Conservation (phyloP, 2,888 invertebrate species). For the Cyclophora albipunctata region DNA sequence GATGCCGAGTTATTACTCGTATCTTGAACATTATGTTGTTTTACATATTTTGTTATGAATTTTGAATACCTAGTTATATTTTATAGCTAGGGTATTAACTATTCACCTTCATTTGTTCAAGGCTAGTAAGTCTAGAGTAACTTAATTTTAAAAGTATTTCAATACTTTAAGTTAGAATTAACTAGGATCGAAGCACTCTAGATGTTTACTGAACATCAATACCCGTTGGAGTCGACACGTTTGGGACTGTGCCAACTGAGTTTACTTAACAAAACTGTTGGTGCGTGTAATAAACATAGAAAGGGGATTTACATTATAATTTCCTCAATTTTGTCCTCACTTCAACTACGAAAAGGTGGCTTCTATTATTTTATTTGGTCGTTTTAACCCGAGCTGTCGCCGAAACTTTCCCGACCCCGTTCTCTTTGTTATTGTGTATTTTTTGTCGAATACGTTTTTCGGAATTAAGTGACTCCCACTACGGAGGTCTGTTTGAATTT, state of each 20-base stretch:
- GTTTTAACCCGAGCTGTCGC: conserved; percentile 3
- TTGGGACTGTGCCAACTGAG: conserved; percentile 49
- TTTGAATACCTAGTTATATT: too few species aligned
- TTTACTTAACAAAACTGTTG: conserved; percentile 42
- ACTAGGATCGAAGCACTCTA: too few species aligned
- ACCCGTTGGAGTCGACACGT: conserved; percentile 27
- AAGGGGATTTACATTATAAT: conserved; percentile 38
- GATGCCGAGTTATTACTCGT: too few species aligned
- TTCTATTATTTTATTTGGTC: conserved; percentile 5
- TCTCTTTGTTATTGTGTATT: neutral
- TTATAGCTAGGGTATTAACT: too few species aligned
- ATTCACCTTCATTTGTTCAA: too few species aligned
- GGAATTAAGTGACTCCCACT: too few species aligned
- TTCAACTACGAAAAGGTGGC: conserved; percentile 7
- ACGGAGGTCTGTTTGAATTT: too few species aligned
- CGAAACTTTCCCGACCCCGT: neutral
- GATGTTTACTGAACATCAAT: conserved; percentile 19
- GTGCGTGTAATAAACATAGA: conserved; percentile 41
- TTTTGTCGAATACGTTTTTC: too few species aligned
- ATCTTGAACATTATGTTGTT: neutral
- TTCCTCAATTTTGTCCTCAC: conserved; percentile 16
- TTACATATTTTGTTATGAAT: neutral
- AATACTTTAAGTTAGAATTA: too few species aligned
- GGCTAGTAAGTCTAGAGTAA: too few species aligned
- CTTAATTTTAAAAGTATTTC: too few species aligned